Evolutionary conservation across 2,113 vertebrate species (phyloP).

Genomic region (Megaceryle torquata): DNA sequence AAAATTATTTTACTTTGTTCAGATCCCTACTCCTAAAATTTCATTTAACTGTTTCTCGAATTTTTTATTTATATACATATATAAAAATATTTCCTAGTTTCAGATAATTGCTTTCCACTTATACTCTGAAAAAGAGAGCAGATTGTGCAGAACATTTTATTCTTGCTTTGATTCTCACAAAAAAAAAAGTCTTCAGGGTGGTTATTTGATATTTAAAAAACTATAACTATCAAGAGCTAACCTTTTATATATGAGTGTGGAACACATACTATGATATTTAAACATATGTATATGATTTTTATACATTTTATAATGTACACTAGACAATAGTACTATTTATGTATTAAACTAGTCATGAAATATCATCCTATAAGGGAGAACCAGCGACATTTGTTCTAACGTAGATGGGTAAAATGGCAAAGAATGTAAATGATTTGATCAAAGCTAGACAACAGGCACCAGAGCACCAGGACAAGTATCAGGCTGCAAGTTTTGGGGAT

Average conservation of each 20-base stretch:
- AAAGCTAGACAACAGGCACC: background rate
- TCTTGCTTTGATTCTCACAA: background rate
- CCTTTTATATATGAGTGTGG: background rate
- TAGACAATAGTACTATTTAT: background rate
- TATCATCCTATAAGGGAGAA: background rate
- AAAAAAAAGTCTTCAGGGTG: background rate
- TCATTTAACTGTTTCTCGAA: background rate
- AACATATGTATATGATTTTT: background rate
- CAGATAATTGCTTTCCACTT: background rate
- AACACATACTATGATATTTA: background rate
- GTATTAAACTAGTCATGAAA: background rate
- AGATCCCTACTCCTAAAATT: background rate
- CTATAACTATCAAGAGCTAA: background rate
- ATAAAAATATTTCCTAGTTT: background rate
- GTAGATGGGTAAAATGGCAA: background rate
- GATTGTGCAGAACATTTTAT: background rate
- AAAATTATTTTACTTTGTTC: slow-evolving; percentile 15
- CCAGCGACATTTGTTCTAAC: background rate
- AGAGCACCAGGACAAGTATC: background rate
- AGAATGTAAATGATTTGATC: background rate
- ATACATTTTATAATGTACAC: background rate
- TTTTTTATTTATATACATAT: background rate
- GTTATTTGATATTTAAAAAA: background rate
- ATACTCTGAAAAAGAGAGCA: background rate
- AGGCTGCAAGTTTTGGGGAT: background rate